Percentiles rank a stretch among this genome's conserved stretches.
Conservation (phyloP, 2,888 invertebrate species). For the Charanyca ferruginea region DNA sequence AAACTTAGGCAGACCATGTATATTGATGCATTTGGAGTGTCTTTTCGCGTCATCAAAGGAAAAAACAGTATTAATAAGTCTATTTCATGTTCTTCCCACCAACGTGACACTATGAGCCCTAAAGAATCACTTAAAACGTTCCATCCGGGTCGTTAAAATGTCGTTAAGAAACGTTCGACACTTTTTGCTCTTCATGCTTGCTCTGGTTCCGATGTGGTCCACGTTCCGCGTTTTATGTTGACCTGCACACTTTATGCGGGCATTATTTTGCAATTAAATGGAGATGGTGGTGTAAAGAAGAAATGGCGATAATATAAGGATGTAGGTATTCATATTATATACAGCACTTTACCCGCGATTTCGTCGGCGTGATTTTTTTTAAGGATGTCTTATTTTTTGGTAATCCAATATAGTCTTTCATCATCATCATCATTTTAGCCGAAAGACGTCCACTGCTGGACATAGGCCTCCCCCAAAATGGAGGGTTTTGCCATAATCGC, state of each 20-base stretch:
- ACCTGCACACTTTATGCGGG: constrained; percentile 37
- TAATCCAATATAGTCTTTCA: too few relatives aligned
- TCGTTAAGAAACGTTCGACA: constrained; percentile 59
- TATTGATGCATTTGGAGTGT: not conserved
- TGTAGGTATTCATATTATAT: too few relatives aligned
- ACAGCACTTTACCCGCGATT: too few relatives aligned
- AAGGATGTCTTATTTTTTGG: too few relatives aligned
- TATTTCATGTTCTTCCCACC: not conserved
- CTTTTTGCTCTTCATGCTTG: constrained; percentile 46
- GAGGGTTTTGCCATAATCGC: too few relatives aligned
- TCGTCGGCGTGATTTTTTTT: too few relatives aligned
- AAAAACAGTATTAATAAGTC: not conserved
- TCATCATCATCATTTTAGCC: too few relatives aligned
- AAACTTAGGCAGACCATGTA: too few relatives aligned
- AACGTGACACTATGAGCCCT: constrained; percentile 24
- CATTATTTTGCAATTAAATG: constrained; percentile 24
- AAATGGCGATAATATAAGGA: not conserved
- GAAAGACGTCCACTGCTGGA: too few relatives aligned
- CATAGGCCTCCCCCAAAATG: too few relatives aligned
- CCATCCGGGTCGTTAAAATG: constrained; percentile 61
- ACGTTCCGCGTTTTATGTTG: constrained; percentile 46
- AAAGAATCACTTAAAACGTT: constrained; percentile 61
- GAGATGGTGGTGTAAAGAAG: not conserved
- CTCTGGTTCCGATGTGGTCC: constrained; percentile 24
- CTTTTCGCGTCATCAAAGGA: not conserved